Evolutionary conservation across 2,113 vertebrate genomes (phyloP).

Genomic region (Corapipo altera): DNA sequence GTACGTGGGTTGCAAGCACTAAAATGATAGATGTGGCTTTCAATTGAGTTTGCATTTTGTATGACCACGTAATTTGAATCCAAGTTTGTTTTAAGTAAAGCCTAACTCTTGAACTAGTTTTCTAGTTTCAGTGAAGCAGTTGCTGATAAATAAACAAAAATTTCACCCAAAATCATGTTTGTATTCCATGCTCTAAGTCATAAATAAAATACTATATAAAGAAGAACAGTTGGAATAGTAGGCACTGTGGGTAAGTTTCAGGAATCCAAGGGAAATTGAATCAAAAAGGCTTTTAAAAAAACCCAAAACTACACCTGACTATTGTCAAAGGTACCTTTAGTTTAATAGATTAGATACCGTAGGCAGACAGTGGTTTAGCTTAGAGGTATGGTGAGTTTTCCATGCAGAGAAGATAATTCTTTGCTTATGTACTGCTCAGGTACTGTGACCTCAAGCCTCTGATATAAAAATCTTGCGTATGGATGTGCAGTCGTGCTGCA

Average conservation of each 20-base stretch:
- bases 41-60: not conserved
- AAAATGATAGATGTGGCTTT: not conserved
- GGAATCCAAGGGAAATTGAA: not conserved
- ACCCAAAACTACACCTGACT: not conserved
- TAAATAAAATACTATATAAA: not conserved
- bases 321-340: not conserved
- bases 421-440: not conserved
- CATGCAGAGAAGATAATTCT: not conserved
- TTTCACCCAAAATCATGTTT: not conserved
- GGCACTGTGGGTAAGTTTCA: not conserved
- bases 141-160: not conserved
- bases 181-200: not conserved
- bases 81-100: not conserved
- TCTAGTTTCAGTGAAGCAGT: not conserved
- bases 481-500: rapidly evolving
- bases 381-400: not conserved
- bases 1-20: not conserved
- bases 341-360: not conserved
- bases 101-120: not conserved
- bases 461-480: not conserved
- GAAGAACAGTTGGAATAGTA: not conserved
- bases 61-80: not conserved
- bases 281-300: not conserved
- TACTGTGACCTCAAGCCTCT: not conserved
- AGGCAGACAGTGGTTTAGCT: not conserved